Evolutionary conservation across 2,888 invertebrate species (phyloP).

Genomic region (Pseudolycoriella hygida): DNA sequence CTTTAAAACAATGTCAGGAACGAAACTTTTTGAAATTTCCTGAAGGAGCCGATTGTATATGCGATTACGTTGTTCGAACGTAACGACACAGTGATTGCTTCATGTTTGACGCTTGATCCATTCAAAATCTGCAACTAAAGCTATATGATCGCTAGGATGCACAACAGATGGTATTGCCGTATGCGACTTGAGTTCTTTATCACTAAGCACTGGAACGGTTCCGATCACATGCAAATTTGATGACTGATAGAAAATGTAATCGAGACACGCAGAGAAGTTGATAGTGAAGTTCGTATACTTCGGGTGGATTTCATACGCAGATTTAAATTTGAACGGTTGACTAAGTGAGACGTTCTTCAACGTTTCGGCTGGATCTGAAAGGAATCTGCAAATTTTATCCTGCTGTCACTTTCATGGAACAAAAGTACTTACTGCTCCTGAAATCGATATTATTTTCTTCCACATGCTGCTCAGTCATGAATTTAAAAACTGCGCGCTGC

Average conservation of each 20-base stretch:
- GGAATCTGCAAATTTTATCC: too few species aligned
- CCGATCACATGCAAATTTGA: constrained; percentile 42
- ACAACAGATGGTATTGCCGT: constrained; percentile 73
- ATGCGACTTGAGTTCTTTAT: constrained; percentile 54
- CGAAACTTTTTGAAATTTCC: too few species aligned
- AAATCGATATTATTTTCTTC: constrained; percentile 52
- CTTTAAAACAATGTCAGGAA: too few species aligned
- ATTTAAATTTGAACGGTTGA: constrained; percentile 46
- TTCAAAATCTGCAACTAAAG: constrained; percentile 65
- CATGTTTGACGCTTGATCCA: constrained; percentile 29
- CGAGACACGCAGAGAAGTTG: constrained; percentile 70
- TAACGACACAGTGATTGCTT: too few species aligned
- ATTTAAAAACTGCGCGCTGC: constrained; percentile 59
- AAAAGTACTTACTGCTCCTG: constrained; percentile 64
- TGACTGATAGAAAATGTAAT: constrained; percentile 76
- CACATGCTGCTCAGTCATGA: constrained; percentile 53
- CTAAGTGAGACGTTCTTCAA: constrained; percentile 40
- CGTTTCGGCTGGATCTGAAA: constrained; percentile 44
- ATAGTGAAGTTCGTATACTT: constrained; percentile 70
- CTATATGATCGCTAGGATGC: constrained; percentile 88
- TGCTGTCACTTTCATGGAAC: too few species aligned
- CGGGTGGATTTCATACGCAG: constrained; percentile 74
- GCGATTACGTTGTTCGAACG: too few species aligned
- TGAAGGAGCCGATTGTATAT: too few species aligned
- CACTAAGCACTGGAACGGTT: constrained; percentile 64